Evolutionary conservation across 2,888 invertebrate species (phyloP).

Genomic region (Disparrhopalites patrizii): DNA sequence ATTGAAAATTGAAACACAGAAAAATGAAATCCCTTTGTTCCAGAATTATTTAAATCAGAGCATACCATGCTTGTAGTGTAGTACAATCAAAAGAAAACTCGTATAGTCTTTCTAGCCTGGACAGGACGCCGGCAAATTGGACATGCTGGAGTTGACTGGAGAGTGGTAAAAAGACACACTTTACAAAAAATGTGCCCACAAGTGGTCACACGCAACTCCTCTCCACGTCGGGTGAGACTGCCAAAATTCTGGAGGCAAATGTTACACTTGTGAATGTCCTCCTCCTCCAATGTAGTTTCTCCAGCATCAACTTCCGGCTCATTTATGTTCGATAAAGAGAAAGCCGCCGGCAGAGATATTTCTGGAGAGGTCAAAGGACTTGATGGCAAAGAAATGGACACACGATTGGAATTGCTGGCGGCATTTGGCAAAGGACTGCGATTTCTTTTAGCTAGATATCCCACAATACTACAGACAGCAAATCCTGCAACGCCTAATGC

Average conservation of each 20-base stretch:
- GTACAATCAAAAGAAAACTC: not conserved
- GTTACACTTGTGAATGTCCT: not conserved
- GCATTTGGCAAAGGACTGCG: not conserved
- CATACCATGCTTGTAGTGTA: not conserved
- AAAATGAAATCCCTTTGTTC: no score
- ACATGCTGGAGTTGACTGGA: not conserved
- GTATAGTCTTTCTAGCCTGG: not conserved
- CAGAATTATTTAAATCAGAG: not conserved
- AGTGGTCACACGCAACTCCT: conserved; percentile 8
- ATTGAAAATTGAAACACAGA: no score
- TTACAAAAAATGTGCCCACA: conserved; percentile 15
- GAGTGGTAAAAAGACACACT: not conserved
- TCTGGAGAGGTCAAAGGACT: not conserved
- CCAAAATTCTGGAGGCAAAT: not conserved
- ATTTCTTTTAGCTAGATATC: not conserved
- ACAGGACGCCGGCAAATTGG: not conserved
- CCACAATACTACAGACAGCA: not conserved
- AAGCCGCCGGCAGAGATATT: not conserved
- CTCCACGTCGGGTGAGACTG: not conserved
- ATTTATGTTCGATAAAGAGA: not conserved
- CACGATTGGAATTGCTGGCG: not conserved
- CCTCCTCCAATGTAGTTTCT: not conserved
- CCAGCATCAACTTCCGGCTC: not conserved
- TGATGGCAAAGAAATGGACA: no score
- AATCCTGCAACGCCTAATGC: not conserved